Conservation (phyloP, 2,113 vertebrate species). For the Tachycineta bicolor region DNA sequence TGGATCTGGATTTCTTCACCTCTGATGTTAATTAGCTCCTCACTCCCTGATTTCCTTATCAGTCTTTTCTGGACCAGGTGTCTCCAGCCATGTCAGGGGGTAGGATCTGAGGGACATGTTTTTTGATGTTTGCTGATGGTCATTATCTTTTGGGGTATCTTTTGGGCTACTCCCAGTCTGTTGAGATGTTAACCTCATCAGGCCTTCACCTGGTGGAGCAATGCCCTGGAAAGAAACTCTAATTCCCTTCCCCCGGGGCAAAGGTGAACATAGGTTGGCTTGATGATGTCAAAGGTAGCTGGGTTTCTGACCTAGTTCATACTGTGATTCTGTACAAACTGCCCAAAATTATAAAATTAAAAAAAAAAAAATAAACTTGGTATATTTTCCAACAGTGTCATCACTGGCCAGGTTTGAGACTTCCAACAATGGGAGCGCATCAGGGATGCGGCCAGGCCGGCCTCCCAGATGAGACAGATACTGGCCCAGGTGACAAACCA, state of each 20-base stretch:
- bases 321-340: background rate
- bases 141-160: background rate
- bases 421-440: rapidly evolving
- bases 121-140: background rate
- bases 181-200: background rate
- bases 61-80: background rate
- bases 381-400: background rate
- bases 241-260: rapidly evolving
- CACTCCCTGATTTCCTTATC: background rate
- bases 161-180: background rate
- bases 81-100: background rate
- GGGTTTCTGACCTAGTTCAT: background rate
- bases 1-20: background rate
- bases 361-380: background rate
- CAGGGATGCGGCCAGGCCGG: background rate
- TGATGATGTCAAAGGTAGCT: background rate
- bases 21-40: background rate
- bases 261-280: background rate
- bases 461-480: background rate
- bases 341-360: background rate
- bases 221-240: background rate
- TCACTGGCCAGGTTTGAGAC: background rate
- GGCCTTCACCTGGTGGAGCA: background rate
- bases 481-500: background rate
- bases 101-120: too few species aligned